These are phyloP conservation scores for Octomys mimax DNA, from an alignment of 2,797 vertebrate genomes.

Conservation along the genomic window DNA sequence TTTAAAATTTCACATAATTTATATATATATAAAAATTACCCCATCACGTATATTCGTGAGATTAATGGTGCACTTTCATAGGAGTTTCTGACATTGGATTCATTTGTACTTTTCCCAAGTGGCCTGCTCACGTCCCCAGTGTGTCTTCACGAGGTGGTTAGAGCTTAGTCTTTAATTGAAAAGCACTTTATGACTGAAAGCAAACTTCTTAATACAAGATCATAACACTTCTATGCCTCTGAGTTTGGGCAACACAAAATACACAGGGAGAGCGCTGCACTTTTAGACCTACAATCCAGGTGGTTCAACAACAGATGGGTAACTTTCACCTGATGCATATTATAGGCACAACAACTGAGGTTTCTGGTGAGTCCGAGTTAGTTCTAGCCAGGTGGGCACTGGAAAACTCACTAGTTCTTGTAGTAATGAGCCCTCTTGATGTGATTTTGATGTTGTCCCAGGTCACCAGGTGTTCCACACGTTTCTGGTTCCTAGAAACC, in stretches of 20 bases:
- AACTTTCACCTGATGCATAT: background rate
- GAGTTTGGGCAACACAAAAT: conserved; percentile 37
- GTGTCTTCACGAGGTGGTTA: background rate
- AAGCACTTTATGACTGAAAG: conserved; percentile 66
- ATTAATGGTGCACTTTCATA: background rate
- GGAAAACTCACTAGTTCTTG: background rate
- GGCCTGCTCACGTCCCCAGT: background rate
- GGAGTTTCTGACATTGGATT: conserved; percentile 47
- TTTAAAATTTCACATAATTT: too few relatives aligned
- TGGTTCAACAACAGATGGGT: background rate
- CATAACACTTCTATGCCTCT: conserved; percentile 5
- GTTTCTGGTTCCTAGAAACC: background rate
- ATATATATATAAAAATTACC: too few relatives aligned
- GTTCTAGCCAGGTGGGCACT: background rate
- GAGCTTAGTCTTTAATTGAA: conserved; percentile 53
- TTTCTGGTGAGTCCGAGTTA: background rate
- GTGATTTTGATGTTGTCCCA: background rate
- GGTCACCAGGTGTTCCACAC: background rate
- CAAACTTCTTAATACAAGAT: conserved; percentile 59
- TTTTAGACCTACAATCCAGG: conserved; percentile 42
- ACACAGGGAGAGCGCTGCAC: background rate
- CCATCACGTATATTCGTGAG: background rate
- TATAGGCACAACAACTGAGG: background rate
- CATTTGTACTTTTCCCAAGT: conserved; percentile 28
- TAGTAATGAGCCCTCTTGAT: background rate